Conservation (phyloP, 2,797 vertebrate genomes). For the Hydrolagus colliei region DNA sequence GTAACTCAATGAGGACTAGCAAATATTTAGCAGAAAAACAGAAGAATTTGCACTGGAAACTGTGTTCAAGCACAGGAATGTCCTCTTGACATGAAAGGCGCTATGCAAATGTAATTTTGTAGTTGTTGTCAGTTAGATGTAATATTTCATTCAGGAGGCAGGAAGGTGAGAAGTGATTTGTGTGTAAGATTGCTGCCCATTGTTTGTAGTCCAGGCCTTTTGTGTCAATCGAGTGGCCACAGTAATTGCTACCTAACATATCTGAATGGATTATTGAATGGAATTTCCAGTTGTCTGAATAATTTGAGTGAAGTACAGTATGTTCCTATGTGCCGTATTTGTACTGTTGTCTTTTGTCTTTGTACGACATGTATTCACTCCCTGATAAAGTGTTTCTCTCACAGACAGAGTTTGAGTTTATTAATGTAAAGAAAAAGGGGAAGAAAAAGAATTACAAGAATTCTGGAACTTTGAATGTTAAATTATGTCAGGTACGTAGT, state of each 20-base stretch:
- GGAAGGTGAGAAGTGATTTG: no score
- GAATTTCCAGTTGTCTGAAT: neutral
- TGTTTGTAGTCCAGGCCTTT: no score
- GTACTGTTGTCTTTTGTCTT: neutral
- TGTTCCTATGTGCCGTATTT: neutral
- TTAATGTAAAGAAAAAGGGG: constrained; percentile 32
- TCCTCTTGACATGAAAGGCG: no score
- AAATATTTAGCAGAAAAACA: no score
- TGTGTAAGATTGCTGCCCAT: no score
- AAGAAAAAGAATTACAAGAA: constrained; percentile 33
- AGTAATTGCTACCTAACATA: neutral
- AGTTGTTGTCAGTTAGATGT: no score
- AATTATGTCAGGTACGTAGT: constrained; percentile 18
- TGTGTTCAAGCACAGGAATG: no score
- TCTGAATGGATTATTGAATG: neutral
- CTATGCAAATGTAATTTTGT: no score
- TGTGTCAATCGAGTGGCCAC: neutral
- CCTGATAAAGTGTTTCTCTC: neutral
- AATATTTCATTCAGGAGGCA: no score
- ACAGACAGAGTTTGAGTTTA: constrained; percentile 22
- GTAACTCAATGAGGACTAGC: no score
- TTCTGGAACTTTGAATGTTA: constrained; percentile 28
- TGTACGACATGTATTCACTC: no score
- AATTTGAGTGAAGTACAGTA: neutral
- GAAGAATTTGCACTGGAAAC: no score